phyloP scores from a whole-genome alignment of 1,140 invertebrate genomes.

The Zaprionus lachaisei region DNA sequence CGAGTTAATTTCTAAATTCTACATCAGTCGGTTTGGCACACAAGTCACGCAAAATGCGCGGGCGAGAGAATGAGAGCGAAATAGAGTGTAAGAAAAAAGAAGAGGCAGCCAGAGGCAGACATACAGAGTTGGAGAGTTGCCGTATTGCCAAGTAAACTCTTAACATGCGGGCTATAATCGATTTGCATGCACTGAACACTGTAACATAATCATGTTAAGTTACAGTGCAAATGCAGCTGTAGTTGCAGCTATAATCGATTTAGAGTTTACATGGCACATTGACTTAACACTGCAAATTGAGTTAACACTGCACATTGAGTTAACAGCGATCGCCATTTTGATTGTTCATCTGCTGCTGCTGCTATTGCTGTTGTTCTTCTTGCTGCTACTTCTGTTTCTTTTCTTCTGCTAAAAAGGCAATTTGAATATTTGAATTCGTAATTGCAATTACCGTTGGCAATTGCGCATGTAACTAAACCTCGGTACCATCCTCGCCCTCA shows the following conservation, averaged over 20 bases:
- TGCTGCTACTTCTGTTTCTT: slow-evolving; percentile 3
- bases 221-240: too few species aligned
- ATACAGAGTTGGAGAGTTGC: background rate
- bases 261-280: too few species aligned
- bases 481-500: slow-evolving; percentile 94
- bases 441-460: slow-evolving; percentile 16
- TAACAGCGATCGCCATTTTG: slow-evolving; percentile 4
- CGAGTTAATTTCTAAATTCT: slow-evolving; percentile 77
- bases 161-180: background rate
- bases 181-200: background rate
- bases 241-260: too few species aligned
- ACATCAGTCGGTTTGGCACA: slow-evolving; percentile 84
- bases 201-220: slow-evolving; percentile 1
- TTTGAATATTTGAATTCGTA: slow-evolving; percentile 24
- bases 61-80: slow-evolving; percentile 31
- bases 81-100: background rate
- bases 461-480: slow-evolving; percentile 87
- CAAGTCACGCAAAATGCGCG: slow-evolving; percentile 65
- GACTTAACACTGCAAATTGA: too few species aligned
- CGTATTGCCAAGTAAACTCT: background rate
- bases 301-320: background rate
- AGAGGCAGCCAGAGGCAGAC: background rate
- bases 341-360: background rate
- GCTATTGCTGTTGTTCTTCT: background rate
- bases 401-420: slow-evolving; percentile 37